Conservation (phyloP, 2,888 invertebrate genomes). For the Idaea straminata region DNA sequence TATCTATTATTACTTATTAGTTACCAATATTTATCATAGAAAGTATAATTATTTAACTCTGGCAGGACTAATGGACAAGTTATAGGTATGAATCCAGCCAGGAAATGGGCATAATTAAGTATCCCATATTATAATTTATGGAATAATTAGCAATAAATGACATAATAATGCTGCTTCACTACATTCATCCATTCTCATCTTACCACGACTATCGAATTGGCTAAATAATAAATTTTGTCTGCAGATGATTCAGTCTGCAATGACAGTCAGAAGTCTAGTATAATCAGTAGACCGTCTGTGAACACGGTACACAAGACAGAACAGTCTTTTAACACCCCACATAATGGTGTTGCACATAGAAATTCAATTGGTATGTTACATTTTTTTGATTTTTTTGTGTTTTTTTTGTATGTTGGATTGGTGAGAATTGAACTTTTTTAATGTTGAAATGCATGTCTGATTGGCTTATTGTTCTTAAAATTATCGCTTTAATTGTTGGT, state of each 20-base stretch:
- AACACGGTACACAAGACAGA: slow-evolving; percentile 63
- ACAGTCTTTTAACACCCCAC: slow-evolving; percentile 57
- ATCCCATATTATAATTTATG: no score
- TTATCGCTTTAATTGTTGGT: not conserved
- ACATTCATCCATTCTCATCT: slow-evolving; percentile 24
- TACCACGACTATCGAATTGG: slow-evolving; percentile 35
- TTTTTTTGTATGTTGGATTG: slow-evolving; percentile 5
- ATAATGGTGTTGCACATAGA: slow-evolving; percentile 71
- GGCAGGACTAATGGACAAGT: no score
- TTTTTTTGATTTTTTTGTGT: slow-evolving; percentile 22
- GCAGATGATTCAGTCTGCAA: slow-evolving; percentile 75
- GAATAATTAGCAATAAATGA: no score
- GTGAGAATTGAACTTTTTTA: not conserved
- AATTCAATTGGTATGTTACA: slow-evolving; percentile 66
- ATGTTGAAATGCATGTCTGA: not conserved
- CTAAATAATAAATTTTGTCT: slow-evolving; percentile 53
- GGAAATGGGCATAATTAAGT: no score
- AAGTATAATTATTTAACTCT: no score
- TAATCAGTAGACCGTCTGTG: slow-evolving; percentile 56
- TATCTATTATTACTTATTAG: no score
- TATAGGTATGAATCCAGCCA: no score
- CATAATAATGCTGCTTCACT: not conserved
- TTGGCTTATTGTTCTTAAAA: not conserved
- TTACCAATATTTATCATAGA: no score
- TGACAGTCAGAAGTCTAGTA: slow-evolving; percentile 69